phyloP scores from a whole-genome alignment of 2,888 invertebrate genomes.

The Drosophila borborema region DNA sequence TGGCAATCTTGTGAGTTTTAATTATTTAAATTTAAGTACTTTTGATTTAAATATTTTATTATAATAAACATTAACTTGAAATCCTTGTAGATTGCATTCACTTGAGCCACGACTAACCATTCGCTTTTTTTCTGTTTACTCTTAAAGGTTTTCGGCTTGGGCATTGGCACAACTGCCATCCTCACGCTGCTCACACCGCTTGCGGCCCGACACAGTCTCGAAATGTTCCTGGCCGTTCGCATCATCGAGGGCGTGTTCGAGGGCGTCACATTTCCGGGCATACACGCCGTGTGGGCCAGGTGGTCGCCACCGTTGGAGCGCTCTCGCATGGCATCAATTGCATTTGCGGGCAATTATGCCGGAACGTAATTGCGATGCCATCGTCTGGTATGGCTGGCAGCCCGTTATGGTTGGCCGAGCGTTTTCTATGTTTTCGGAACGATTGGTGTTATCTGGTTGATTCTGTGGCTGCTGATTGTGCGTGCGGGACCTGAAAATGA shows the following conservation, averaged over 20 bases:
- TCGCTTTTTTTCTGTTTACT: not conserved
- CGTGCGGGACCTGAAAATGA: slow-evolving; percentile 91
- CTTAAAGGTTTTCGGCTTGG: slow-evolving; percentile 89
- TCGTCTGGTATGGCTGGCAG: slow-evolving; percentile 90
- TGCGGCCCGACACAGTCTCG: slow-evolving; percentile 90
- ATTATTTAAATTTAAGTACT: not conserved
- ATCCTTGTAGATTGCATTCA: not conserved
- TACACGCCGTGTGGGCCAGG: slow-evolving; percentile 93
- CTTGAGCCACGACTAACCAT: not conserved
- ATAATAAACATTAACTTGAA: not conserved
- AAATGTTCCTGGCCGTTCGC: slow-evolving; percentile 89
- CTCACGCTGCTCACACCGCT: slow-evolving; percentile 93
- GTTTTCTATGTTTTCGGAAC: slow-evolving; percentile 93
- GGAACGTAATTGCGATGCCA: slow-evolving; percentile 94
- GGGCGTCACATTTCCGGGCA: slow-evolving; percentile 86
- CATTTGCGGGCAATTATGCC: slow-evolving; percentile 94
- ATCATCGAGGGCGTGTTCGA: slow-evolving; percentile 93
- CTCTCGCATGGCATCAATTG: slow-evolving; percentile 91
- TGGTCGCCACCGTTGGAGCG: slow-evolving; percentile 94
- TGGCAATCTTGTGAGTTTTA: slow-evolving; percentile 88
- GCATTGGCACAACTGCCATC: slow-evolving; percentile 91
- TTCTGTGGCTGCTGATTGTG: slow-evolving; percentile 89
- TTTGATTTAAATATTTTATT: not conserved
- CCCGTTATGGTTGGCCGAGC: slow-evolving; percentile 91
- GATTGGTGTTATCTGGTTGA: slow-evolving; percentile 90